Evolutionary conservation across 2,797 vertebrate species (phyloP), one percentile per base, ranked within the genome.

Genomic region (Anabacerthia variegaticeps): DNA sequence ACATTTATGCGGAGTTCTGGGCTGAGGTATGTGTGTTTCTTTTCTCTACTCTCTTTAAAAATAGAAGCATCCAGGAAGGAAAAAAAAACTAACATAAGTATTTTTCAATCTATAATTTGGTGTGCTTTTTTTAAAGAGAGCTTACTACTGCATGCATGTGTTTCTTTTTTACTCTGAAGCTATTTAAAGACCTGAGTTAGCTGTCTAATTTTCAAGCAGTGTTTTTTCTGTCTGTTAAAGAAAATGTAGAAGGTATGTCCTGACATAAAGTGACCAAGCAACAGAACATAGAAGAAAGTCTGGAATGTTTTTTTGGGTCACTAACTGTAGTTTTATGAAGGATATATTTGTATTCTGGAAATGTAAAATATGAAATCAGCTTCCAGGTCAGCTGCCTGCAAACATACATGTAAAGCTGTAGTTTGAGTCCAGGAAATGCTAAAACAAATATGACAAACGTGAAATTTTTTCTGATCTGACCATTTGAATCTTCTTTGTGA

Each of bases 1-100:
- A 99, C 92, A 99, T 99, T 97, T 99, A 99, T 73, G 99, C 99
- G 1, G 99, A 99, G 96, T 99, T 99, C 98, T 99, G 99, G 99
- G 98, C 99, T 59, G 99, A 99, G 99, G 99, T 99, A 98, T 18
- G 97, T 96, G 14, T 37, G 39, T 69, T 69, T 62, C 61, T 62
- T 87, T 61, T 76, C n/a, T 74, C 79, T 69, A 34, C 7, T 85
- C 24, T 55, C 32, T 46, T 85, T 86, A 55, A 26, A 76, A 92
- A 55, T 10, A 14, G 26, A 87, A 61, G 19, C 34, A 93, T 34
- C 12, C 18, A 55, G n/a, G 67, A 85, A 87, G 34, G 22, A 80
- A 55, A 41, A 41, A 46, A 32, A 20, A 18, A 12, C 15, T 55
- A 23, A 15, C 4, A 16, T 22, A 83, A 85, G 21, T 39, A 72